phyloP scores from a whole-genome alignment of 2,113 vertebrate genomes.

The Candoia aspera region DNA sequence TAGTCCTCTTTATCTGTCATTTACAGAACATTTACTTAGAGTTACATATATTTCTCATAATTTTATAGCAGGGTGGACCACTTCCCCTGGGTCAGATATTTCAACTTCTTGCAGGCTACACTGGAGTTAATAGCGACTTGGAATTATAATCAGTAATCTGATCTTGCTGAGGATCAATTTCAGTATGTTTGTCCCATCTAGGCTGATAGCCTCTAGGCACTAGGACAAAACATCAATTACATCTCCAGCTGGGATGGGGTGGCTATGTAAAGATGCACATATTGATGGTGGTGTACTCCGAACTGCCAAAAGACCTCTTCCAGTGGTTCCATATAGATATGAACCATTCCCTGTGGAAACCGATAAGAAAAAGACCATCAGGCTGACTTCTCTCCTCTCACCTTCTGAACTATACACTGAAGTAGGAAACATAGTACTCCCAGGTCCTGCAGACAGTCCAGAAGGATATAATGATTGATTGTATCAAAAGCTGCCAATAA shows the following conservation, averaged over 20 bases:
- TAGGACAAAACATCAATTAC: not conserved
- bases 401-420: no score
- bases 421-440: no score
- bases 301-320: no score
- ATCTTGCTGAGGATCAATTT: not conserved
- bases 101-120: not conserved
- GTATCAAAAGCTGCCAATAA: no score
- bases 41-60: not conserved
- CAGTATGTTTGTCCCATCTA: not conserved
- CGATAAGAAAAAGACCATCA: no score
- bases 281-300: no score
- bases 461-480: no score
- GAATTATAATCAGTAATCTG: not conserved
- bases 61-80: not conserved
- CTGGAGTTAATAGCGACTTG: not conserved
- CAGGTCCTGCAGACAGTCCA: no score
- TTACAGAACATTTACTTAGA: not conserved
- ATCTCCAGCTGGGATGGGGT: not conserved
- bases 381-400: no score
- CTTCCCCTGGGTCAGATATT: not conserved
- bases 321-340: no score
- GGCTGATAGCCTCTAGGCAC: not conserved
- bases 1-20: not conserved
- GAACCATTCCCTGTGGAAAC: no score
- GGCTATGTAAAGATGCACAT: not conserved